These are phyloP conservation scores for Trachythela sp. DNA, from an alignment of 64 coral and sea anemone species.

Conservation along the genomic window DNA sequence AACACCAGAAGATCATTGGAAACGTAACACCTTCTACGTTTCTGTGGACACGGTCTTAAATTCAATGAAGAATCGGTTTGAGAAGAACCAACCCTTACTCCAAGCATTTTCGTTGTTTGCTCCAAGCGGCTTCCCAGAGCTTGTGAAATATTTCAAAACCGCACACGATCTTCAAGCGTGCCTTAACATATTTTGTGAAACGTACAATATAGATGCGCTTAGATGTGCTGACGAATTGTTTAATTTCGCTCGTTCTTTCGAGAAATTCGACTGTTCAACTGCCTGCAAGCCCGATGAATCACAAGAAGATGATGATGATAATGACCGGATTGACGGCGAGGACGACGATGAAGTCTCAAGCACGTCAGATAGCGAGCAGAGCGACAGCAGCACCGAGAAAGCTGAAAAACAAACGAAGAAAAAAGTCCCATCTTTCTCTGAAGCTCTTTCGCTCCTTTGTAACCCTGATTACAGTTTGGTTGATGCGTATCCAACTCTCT, in stretches of 20 bases:
- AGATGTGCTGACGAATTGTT: constrained; percentile 6
- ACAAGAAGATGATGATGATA: background rate
- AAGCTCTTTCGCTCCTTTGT: background rate
- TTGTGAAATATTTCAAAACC: background rate
- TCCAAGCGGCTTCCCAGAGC: background rate
- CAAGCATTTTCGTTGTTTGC: constrained; percentile 9
- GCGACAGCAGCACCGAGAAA: background rate
- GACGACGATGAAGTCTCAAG: background rate
- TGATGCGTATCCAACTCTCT: constrained; percentile 12
- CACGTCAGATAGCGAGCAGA: background rate
- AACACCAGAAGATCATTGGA: background rate
- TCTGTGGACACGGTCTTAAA: background rate
- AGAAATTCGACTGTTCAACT: background rate
- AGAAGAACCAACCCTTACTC: constrained; percentile 11
- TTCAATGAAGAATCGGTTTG: constrained; percentile 10
- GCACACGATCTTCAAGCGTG: background rate
- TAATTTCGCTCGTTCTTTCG: background rate
- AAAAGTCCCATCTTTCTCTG: background rate
- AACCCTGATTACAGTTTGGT: background rate
- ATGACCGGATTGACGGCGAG: background rate
- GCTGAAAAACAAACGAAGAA: background rate
- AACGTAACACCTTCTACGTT: background rate
- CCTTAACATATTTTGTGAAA: background rate
- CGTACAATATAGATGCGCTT: background rate
- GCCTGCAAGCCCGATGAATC: too few species aligned